Base-by-base conservation (phyloP, 2,888 invertebrate genomes). In the Dascillus cervinus region DNA sequence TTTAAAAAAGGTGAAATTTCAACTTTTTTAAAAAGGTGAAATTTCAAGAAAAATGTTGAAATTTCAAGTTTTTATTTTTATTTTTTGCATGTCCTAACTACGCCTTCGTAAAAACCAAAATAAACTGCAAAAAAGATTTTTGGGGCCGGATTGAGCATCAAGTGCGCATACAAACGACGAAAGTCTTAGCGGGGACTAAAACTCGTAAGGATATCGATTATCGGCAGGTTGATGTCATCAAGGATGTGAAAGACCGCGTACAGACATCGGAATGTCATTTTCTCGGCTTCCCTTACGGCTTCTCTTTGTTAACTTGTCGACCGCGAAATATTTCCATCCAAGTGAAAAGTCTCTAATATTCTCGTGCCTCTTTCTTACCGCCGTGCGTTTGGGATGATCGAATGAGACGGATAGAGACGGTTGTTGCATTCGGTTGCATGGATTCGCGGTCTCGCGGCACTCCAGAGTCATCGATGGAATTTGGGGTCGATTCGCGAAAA, bases 241-340 rank as follows among this genome's bases (percentile, higher is more conserved):
- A 29, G 31, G 32, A 33, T 32, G 40, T 41, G 39, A 38, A 39
- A 43, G 41, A 49, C 46, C 49, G 49, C 49, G 45, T 42, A 43
- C 46, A 50, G 54, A 55, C 55, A 55, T 52, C 40, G 56, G 55
- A 55, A 56, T 56, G 55, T 49, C 56, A 56, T 56, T 55, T 56
- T 48, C 47, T 42, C 50, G 49, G 49, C 50, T 49, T 50, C 46
- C 47, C 50, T 47, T 49, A 48, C 49, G 49, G 49, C 45, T 43
- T 43, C 39, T 47, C 52, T 52, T 56, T 58, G 57, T 56, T 56
- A 52, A 52, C 51, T 49, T 53, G 52, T 56, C 55, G 50, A 52
- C 56, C 53, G 50, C 50, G 46, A 56, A 50, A 53, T 56, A 55
- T 55, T 56, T 50, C 45, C 53, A 49, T 50, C 47, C 45, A 46